These are phyloP conservation scores for Trissolcus japonicus DNA, from an alignment of 2,888 invertebrate genomes.

Conservation along the genomic window DNA sequence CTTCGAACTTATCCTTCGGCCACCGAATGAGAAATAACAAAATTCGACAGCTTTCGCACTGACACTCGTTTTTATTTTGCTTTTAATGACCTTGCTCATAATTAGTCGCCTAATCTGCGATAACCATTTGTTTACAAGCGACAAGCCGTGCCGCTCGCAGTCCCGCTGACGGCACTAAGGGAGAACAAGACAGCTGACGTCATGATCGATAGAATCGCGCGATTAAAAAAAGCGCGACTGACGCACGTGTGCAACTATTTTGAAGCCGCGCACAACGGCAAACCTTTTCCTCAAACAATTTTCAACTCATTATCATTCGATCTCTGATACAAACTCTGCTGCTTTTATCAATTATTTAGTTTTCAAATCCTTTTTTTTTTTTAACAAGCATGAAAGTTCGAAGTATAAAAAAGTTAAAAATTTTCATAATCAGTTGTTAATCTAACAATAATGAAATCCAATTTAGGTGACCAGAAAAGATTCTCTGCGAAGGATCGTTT, in stretches of 20 bases:
- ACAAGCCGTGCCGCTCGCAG: background rate
- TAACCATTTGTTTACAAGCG: constrained; percentile 30
- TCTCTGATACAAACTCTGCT: background rate
- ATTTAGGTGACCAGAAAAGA: no score
- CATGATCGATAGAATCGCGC: constrained; percentile 27
- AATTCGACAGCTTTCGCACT: background rate
- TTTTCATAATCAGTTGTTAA: background rate
- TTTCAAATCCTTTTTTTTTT: background rate
- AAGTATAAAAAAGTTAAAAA: no score
- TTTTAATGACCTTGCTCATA: constrained; percentile 8
- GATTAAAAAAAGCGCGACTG: constrained; percentile 13
- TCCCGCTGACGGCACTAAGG: constrained; percentile 7
- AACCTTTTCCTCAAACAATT: background rate
- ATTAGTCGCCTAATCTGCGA: constrained; percentile 13
- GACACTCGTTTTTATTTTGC: constrained; percentile 15
- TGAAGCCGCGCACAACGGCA: constrained; percentile 1
- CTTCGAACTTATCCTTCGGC: background rate
- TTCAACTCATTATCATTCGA: background rate
- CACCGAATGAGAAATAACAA: background rate
- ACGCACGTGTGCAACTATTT: constrained; percentile 26
- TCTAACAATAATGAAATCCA: no score
- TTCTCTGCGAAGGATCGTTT: no score
- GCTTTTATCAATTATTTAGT: background rate
- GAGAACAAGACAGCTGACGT: constrained; percentile 5
- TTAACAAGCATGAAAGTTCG: background rate